phyloP scores from a whole-genome alignment of 2,888 invertebrate genomes.

The Cacoxenus indagator region DNA sequence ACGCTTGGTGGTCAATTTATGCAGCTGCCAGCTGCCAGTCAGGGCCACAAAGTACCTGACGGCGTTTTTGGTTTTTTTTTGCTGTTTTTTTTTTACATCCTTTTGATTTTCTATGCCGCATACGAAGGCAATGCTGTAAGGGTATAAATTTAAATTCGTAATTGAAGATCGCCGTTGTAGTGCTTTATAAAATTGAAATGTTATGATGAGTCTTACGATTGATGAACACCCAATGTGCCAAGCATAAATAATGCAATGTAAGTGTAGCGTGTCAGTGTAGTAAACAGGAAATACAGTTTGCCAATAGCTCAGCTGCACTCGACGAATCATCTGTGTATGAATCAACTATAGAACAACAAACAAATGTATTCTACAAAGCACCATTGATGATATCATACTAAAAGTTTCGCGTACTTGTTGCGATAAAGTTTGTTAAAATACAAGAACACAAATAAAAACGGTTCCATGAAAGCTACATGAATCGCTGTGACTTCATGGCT shows the following conservation, averaged over 20 bases:
- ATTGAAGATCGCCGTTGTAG: background rate
- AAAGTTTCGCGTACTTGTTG: constrained; percentile 26
- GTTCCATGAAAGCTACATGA: background rate
- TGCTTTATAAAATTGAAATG: constrained; percentile 4
- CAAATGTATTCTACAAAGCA: too few relatives aligned
- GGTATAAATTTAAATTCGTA: background rate
- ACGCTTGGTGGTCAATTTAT: constrained; percentile 15
- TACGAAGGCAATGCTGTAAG: background rate
- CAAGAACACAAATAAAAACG: too few relatives aligned
- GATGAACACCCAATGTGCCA: background rate
- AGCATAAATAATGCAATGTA: background rate
- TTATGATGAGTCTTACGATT: background rate
- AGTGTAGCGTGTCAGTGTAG: background rate
- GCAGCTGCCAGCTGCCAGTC: background rate
- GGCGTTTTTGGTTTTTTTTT: too few relatives aligned
- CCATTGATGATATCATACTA: constrained; percentile 20
- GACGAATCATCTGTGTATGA: background rate
- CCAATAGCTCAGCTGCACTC: background rate
- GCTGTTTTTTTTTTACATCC: background rate
- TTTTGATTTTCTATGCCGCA: background rate
- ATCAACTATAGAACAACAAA: background rate
- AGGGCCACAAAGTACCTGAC: background rate
- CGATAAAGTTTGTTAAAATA: background rate
- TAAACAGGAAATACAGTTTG: background rate
- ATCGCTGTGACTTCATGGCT: background rate